Evolutionary conservation across 2,888 invertebrate genomes (phyloP), one percentile per base, ranked within the genome.

Genomic region (Caenorhabditis afra): DNA sequence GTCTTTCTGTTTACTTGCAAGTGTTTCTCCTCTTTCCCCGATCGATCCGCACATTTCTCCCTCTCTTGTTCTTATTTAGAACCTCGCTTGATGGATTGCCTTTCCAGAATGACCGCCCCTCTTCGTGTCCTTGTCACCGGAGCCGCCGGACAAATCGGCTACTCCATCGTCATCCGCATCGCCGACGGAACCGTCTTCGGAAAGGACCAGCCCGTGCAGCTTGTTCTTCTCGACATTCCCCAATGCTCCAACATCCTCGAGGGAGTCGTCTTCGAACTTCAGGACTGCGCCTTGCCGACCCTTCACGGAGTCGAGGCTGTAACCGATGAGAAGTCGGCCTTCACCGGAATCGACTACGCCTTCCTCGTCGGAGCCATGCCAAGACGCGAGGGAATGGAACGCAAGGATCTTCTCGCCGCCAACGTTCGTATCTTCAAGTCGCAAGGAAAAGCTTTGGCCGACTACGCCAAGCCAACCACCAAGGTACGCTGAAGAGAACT

Each of bases 351-450:
- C 57, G 95, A 96, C 84, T 96, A 96, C 62, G 98, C 97, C 45
- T 97, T 99, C 91, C 92, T 99, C 77, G 97, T 99, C 52, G 99
- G 99, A 39, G 94, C 98, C 29, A 97, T 98, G 97, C 99, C 99
- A 0, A 94, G 99, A 66, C 95, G 94, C 90, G 94, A 95, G 91
- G 98, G 98, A 65, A 99, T 99, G 99, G 98, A 99, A 91, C 94
- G 99, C 70, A 99, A 98, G 62, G 99, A 99, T 91, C 93, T 99
- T 45, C 93, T 99, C 3, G 94, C 96, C 16, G 98, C 97, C 41
- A 99, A 99, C 92, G 97, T 98, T 5, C 96, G 95, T 91, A 99
- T 99, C 90, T 99, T 99, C 92, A 96, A 97, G 92, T 95, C 94
- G 62, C 98, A 98, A 87, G 98, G 99, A 14, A 94, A 95, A 90